A percentile compares a stretch with the other conserved stretches of the same genome.
phyloP scores from a whole-genome alignment of 2,888 invertebrate species.

The Aporophyla nigra region DNA sequence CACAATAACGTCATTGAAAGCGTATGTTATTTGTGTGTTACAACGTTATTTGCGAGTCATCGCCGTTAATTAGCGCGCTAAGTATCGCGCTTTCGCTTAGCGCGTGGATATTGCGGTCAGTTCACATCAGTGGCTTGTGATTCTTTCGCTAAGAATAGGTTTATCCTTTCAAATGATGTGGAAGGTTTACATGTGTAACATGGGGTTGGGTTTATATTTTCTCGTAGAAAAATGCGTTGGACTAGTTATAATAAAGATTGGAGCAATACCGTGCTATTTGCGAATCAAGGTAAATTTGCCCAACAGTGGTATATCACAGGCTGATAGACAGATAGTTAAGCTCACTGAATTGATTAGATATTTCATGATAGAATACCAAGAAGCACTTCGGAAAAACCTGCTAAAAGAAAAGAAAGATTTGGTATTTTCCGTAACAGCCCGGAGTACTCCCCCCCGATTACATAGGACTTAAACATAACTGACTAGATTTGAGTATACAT shows the following conservation, averaged over 20 bases:
- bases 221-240: not conserved
- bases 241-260: not conserved
- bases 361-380: too few relatives aligned
- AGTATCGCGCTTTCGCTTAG: constrained; percentile 37
- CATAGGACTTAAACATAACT: not conserved
- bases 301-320: too few relatives aligned
- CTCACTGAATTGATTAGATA: not conserved
- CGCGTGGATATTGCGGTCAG: constrained; percentile 50
- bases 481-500: not conserved
- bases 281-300: not conserved
- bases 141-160: constrained; percentile 43
- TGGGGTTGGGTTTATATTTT: not conserved
- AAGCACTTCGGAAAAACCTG: not conserved
- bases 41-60: constrained; percentile 37
- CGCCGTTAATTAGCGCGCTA: constrained; percentile 37
- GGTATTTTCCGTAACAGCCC: not conserved
- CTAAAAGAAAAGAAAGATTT: too few relatives aligned
- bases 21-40: constrained; percentile 27
- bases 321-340: not conserved
- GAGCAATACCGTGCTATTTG: not conserved
- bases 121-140: constrained; percentile 42
- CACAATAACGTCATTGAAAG: constrained; percentile 41
- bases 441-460: not conserved
- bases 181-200: constrained; percentile 12
- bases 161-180: constrained; percentile 26